These are phyloP conservation scores for Eucriotettix oculatus DNA, from an alignment of 2,888 invertebrate genomes.

Conservation along the genomic window DNA sequence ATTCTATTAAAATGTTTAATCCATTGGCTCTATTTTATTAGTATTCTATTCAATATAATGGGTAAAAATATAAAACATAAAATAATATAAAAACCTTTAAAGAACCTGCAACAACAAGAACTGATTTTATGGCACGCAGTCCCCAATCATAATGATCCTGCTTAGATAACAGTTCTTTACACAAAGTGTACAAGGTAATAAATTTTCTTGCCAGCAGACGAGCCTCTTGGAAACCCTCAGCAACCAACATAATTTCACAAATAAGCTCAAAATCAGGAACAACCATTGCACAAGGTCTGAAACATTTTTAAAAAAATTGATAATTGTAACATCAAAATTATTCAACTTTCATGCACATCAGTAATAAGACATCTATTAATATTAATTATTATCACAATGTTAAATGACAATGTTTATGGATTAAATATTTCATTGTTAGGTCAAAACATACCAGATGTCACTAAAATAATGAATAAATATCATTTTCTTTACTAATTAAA, in stretches of 20 bases:
- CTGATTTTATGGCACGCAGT: slow-evolving; percentile 85
- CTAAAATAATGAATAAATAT: too few species aligned
- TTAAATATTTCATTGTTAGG: too few species aligned
- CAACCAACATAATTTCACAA: slow-evolving; percentile 92
- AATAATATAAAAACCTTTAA: slow-evolving; percentile 44
- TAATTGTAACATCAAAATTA: too few species aligned
- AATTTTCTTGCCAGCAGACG: slow-evolving; percentile 80
- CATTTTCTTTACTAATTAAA: too few species aligned
- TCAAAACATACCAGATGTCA: too few species aligned
- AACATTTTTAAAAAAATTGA: not conserved
- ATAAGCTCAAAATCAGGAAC: slow-evolving; percentile 92
- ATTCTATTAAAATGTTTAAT: too few species aligned
- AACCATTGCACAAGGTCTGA: slow-evolving; percentile 90
- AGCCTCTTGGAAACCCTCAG: slow-evolving; percentile 89
- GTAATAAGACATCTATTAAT: too few species aligned
- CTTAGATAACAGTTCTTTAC: slow-evolving; percentile 78
- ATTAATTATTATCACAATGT: too few species aligned
- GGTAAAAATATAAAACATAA: not conserved
- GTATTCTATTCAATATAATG: not conserved
- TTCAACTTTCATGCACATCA: too few species aligned
- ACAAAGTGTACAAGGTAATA: slow-evolving; percentile 80
- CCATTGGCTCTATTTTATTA: too few species aligned
- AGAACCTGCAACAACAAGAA: slow-evolving; percentile 84
- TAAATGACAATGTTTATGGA: too few species aligned
- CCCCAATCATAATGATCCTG: slow-evolving; percentile 98